phyloP scores from a whole-genome alignment of 2,113 vertebrate species.

The Pluvialis apricaria region DNA sequence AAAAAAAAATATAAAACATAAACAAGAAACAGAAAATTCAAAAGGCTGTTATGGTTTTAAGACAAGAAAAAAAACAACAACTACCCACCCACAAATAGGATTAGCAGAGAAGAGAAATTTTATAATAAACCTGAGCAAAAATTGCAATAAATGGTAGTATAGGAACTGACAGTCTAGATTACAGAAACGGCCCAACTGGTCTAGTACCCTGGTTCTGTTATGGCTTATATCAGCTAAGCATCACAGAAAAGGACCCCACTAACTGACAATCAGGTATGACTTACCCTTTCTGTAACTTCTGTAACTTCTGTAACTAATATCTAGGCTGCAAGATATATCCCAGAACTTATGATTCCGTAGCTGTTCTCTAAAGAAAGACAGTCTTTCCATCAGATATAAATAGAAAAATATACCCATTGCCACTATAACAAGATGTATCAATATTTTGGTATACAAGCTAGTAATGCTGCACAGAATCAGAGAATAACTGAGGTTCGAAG shows the following conservation, averaged over 20 bases:
- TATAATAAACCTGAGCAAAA: background rate
- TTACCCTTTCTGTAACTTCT: background rate
- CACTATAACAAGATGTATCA: background rate
- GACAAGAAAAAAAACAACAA: background rate
- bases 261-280: background rate
- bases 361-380: background rate
- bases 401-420: background rate
- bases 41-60: background rate
- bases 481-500: background rate
- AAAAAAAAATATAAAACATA: background rate
- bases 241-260: background rate
- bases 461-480: background rate
- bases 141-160: background rate
- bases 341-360: background rate
- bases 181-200: background rate
- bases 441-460: background rate
- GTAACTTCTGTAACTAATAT: no score
- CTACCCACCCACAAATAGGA: background rate
- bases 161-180: background rate
- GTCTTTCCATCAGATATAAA: background rate
- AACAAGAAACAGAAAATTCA: background rate
- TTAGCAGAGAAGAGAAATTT: background rate
- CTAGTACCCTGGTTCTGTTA: background rate
- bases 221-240: background rate
- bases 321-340: background rate